Conservation (phyloP, 1,140 invertebrate genomes). For the Cephus cinctus region DNA sequence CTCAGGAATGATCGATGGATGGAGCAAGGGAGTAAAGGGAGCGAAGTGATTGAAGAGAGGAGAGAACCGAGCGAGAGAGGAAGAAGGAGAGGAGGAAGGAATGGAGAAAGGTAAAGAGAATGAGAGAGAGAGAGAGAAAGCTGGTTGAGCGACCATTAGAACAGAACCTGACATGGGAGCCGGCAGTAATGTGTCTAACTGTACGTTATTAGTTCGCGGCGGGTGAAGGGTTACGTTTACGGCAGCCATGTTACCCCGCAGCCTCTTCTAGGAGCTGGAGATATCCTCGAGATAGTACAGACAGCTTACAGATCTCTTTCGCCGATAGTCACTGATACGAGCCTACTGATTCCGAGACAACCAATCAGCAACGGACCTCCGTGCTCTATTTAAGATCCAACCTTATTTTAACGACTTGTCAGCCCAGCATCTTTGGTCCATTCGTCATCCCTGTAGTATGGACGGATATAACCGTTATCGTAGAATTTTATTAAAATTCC, state of each 20-base stretch:
- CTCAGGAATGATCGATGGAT: conserved; percentile 2
- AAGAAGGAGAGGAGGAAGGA: neutral
- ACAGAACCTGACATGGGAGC: conserved; percentile 28
- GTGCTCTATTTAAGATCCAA: conserved; percentile 42
- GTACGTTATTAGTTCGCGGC: conserved; percentile 40
- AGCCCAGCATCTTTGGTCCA: conserved; percentile 29
- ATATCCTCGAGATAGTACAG: conserved; percentile 43
- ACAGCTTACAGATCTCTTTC: conserved; percentile 44
- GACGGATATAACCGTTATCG: too few relatives aligned
- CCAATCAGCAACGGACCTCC: too few relatives aligned
- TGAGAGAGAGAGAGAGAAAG: conserved; percentile 9
- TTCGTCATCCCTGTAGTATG: too few relatives aligned
- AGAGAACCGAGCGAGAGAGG: neutral
- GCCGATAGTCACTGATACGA: conserved; percentile 36
- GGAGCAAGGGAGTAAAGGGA: neutral
- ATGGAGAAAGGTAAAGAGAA: conserved; percentile 1
- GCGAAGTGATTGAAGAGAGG: conserved; percentile 2
- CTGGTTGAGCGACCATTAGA: conserved; percentile 26
- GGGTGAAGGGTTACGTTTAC: conserved; percentile 45
- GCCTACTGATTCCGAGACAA: too few relatives aligned
- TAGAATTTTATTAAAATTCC: too few relatives aligned
- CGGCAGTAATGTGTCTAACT: conserved; percentile 38
- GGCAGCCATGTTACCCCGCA: conserved; percentile 27
- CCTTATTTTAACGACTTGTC: conserved; percentile 41
- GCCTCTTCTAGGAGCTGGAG: conserved; percentile 24